phyloP scores from a whole-genome alignment of 2,888 invertebrate species.

The Micropterix aruncella region DNA sequence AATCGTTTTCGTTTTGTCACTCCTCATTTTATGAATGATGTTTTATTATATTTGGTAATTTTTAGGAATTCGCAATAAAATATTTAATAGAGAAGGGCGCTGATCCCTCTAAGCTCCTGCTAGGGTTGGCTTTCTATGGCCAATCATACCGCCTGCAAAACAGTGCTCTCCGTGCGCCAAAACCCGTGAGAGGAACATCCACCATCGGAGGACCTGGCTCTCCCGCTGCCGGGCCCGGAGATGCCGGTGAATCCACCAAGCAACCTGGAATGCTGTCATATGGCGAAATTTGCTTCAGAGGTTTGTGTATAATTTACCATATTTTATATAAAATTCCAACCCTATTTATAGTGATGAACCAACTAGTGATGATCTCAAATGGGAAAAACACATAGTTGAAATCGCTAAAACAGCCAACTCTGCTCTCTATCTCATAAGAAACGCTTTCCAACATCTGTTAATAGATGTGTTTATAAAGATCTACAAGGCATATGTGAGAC shows the following conservation, averaged over 20 bases:
- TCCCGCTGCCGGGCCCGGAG: conserved; percentile 58
- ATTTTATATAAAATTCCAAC: neutral
- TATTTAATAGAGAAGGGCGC: conserved; percentile 61
- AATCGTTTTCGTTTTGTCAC: too few species aligned
- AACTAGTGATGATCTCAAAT: too few species aligned
- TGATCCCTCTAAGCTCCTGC: conserved; percentile 57
- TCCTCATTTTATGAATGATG: too few species aligned
- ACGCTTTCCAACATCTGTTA: too few species aligned
- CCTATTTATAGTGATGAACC: conserved; percentile 6
- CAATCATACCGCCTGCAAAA: conserved; percentile 62
- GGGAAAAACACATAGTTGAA: too few species aligned
- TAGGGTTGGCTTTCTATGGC: conserved; percentile 80
- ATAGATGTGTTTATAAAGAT: too few species aligned
- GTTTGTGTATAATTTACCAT: too few species aligned
- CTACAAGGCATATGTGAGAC: too few species aligned
- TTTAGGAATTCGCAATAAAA: conserved; percentile 67
- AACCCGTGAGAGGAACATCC: conserved; percentile 15
- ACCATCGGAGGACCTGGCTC: conserved; percentile 40
- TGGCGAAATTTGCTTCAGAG: conserved; percentile 68
- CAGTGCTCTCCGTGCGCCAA: conserved; percentile 15
- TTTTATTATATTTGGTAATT: too few species aligned
- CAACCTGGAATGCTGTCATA: conserved; percentile 83
- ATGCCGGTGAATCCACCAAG: conserved; percentile 65
- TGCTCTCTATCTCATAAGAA: too few species aligned
- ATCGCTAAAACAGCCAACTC: too few species aligned